Conservation (phyloP, 2,113 vertebrate genomes). For the Nycticryphes semicollaris region DNA sequence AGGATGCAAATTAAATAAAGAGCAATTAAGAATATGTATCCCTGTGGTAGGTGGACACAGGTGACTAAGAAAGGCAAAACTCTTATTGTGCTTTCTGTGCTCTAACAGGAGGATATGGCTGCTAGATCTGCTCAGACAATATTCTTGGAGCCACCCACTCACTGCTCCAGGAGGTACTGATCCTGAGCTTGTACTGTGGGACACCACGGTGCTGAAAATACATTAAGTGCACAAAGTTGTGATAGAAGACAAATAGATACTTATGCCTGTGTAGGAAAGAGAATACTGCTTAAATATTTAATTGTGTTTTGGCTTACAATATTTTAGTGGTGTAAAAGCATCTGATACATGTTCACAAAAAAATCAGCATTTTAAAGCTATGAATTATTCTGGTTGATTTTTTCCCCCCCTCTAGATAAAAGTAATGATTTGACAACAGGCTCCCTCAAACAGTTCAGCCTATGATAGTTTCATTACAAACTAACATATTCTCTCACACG, state of each 20-base stretch:
- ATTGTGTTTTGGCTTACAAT: conserved; percentile 16
- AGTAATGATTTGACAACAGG: neutral
- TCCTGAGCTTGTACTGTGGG: neutral
- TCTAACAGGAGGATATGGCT: neutral
- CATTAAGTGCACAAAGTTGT: neutral
- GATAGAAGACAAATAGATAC: neutral
- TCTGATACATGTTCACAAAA: neutral
- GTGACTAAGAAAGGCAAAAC: neutral
- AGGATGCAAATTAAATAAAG: neutral
- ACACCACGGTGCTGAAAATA: neutral
- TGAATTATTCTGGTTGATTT: conserved; percentile 40
- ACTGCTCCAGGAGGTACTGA: neutral
- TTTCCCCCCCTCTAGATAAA: neutral
- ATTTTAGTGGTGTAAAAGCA: neutral
- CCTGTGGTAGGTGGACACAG: neutral
- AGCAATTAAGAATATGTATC: neutral
- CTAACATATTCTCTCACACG: neutral
- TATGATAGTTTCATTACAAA: neutral
- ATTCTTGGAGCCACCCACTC: neutral
- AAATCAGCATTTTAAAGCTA: neutral
- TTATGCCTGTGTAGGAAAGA: neutral
- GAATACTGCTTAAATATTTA: conserved; percentile 48
- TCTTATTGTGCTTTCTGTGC: neutral
- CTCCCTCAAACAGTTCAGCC: neutral
- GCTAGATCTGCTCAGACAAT: neutral